Percentiles rank a stretch among this genome's conserved stretches.
Conservation (phyloP, 1,140 invertebrate genomes). For the Cataglyphis hispanica region DNA sequence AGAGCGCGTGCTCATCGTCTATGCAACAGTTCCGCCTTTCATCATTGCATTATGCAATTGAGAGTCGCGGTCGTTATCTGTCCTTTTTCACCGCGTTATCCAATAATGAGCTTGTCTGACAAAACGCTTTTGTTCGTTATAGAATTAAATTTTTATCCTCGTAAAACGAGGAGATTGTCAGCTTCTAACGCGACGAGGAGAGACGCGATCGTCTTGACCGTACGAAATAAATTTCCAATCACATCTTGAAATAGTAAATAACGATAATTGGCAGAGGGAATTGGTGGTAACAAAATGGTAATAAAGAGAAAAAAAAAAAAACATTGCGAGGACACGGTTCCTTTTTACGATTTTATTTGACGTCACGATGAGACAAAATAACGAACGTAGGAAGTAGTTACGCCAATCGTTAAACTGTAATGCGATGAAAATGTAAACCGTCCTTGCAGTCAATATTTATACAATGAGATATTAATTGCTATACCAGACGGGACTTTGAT, state of each 20-base stretch:
- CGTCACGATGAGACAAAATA: conserved; percentile 4
- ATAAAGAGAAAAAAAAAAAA: neutral
- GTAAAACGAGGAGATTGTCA: neutral
- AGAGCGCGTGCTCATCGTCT: conserved; percentile 30
- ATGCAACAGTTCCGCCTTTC: conserved; percentile 41
- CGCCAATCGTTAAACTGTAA: conserved; percentile 30
- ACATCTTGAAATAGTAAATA: neutral
- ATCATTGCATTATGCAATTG: conserved; percentile 54
- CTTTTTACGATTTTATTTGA: conserved; percentile 32
- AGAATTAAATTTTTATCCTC: conserved; percentile 13
- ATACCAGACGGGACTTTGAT: neutral
- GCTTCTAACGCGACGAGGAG: neutral
- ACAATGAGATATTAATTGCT: conserved; percentile 42
- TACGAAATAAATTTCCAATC: neutral
- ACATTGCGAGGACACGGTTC: neutral
- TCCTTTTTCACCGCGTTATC: conserved; percentile 26
- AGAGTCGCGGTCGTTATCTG: conserved; percentile 16
- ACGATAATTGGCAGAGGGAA: conserved; percentile 4
- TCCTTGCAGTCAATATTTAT: conserved; percentile 44
- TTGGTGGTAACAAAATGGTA: neutral
- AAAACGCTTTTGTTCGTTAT: conserved; percentile 43
- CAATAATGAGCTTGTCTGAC: conserved; percentile 40
- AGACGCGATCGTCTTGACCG: neutral
- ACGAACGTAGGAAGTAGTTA: conserved; percentile 30
- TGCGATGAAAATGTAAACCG: conserved; percentile 16